These are phyloP conservation scores for Amblyteles armatorius DNA, from an alignment of 2,888 invertebrate genomes.

Conservation along the genomic window DNA sequence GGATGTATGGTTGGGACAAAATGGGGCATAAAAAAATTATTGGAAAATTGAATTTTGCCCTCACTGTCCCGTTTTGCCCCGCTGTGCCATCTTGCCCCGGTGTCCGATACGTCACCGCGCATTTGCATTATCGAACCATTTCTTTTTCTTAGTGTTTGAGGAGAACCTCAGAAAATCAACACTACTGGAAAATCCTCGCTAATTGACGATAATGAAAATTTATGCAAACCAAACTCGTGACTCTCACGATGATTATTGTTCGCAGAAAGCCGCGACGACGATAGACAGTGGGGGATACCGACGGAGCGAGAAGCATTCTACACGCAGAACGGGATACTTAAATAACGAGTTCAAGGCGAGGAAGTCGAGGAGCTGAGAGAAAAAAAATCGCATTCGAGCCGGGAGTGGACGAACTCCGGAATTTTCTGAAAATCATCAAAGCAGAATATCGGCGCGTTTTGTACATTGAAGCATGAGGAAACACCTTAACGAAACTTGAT, in stretches of 20 bases:
- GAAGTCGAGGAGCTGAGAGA: constrained; percentile 3
- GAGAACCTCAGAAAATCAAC: no score
- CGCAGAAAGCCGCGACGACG: constrained; percentile 40
- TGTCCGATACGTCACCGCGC: no score
- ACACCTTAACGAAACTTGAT: not conserved
- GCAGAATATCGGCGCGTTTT: not conserved
- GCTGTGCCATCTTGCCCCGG: no score
- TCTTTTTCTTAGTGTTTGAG: no score
- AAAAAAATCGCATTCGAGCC: not conserved
- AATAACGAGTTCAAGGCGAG: constrained; percentile 41
- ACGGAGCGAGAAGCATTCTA: constrained; percentile 17
- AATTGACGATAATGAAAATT: not conserved
- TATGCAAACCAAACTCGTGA: not conserved
- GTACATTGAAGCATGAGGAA: constrained; percentile 26
- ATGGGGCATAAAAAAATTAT: no score
- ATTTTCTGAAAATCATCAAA: not conserved
- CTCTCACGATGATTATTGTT: constrained; percentile 4
- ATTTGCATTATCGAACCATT: no score
- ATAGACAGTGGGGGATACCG: not conserved
- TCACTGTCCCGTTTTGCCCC: no score
- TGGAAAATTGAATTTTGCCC: no score
- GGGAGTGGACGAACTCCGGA: not conserved
- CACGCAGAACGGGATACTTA: constrained; percentile 8
- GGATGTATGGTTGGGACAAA: no score
- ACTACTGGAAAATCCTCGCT: not conserved